These are phyloP conservation scores for Mesochorus sp. DNA, from an alignment of 2,888 invertebrate genomes.

Conservation along the genomic window DNA sequence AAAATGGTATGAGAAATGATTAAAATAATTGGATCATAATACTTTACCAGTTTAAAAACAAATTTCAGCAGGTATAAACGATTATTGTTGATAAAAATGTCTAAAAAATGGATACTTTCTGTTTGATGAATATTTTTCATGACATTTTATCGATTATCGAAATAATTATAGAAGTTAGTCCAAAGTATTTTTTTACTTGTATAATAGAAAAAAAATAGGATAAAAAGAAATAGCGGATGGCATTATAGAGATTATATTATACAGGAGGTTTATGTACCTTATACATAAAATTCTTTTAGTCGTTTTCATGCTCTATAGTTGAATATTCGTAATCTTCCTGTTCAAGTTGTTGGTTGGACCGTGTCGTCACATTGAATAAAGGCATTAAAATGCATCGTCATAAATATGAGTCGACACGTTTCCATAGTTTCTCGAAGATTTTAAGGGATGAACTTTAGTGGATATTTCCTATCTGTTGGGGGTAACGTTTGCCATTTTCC, in stretches of 20 bases:
- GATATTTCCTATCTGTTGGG: neutral
- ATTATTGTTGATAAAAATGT: neutral
- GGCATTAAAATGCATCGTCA: conserved; percentile 66
- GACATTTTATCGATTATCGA: too few relatives aligned
- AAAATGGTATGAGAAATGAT: neutral
- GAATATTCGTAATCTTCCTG: conserved; percentile 40
- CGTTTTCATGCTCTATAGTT: neutral
- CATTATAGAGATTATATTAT: neutral
- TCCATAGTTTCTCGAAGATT: conserved; percentile 34
- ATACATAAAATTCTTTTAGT: neutral
- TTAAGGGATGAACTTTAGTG: conserved; percentile 7
- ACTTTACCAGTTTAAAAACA: neutral
- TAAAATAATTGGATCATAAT: neutral
- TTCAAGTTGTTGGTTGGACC: conserved; percentile 41
- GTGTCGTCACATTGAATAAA: conserved; percentile 66
- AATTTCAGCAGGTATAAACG: neutral
- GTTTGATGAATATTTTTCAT: too few relatives aligned
- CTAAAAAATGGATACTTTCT: neutral
- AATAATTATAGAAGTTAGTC: too few relatives aligned
- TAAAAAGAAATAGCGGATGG: too few relatives aligned
- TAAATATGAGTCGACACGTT: conserved; percentile 71
- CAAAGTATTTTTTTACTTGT: too few relatives aligned
- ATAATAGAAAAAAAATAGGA: too few relatives aligned
- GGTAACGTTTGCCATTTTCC: too few relatives aligned
- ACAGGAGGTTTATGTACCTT: too few relatives aligned